Percentiles rank a stretch among this genome's conserved stretches.
Evolutionary conservation across 1,140 invertebrate genomes (phyloP).

Genomic region (Drosophila insularis): DNA sequence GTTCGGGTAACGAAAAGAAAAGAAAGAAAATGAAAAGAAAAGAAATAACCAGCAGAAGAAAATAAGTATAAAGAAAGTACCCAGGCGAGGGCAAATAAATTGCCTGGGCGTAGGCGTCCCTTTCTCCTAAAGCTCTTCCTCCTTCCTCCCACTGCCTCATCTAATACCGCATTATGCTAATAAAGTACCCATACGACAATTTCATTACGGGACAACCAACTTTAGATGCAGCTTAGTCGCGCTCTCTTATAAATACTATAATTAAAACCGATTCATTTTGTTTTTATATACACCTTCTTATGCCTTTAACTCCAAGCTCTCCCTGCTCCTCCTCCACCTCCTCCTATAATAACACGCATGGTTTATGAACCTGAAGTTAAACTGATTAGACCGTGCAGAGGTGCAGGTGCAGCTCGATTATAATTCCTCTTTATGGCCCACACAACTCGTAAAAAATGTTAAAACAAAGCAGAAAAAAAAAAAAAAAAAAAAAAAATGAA

Average conservation of each 20-base stretch:
- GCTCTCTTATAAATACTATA: conserved; percentile 53
- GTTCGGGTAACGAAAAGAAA: conserved; percentile 65
- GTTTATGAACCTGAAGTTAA: conserved; percentile 48
- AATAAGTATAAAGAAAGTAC: conserved; percentile 21
- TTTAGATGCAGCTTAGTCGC: conserved; percentile 26
- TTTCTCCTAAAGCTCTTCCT: not conserved
- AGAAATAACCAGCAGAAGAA: conserved; percentile 20
- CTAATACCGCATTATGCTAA: conserved; percentile 66
- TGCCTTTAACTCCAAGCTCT: not conserved
- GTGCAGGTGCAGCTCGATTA: conserved; percentile 41
- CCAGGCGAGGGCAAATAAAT: conserved; percentile 44
- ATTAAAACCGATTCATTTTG: conserved; percentile 56
- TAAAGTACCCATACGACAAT: conserved; percentile 69
- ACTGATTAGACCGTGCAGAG: conserved; percentile 19
- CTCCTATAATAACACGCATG: conserved; percentile 37
- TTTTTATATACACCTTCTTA: not conserved
- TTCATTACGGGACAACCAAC: conserved; percentile 55
- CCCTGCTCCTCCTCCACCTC: not conserved
- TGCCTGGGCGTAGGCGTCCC: conserved; percentile 41
- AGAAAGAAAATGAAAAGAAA: conserved; percentile 37
- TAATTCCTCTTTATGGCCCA: conserved; percentile 50
- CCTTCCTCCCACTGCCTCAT: conserved; percentile 8
- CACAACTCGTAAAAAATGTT: conserved; percentile 59
- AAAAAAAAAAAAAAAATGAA: not conserved
- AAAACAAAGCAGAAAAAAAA: conserved; percentile 28